A percentile compares a stretch with the other conserved stretches of the same genome.
Conservation (phyloP, 2,888 invertebrate species). For the Lasioglossum lativentre region DNA sequence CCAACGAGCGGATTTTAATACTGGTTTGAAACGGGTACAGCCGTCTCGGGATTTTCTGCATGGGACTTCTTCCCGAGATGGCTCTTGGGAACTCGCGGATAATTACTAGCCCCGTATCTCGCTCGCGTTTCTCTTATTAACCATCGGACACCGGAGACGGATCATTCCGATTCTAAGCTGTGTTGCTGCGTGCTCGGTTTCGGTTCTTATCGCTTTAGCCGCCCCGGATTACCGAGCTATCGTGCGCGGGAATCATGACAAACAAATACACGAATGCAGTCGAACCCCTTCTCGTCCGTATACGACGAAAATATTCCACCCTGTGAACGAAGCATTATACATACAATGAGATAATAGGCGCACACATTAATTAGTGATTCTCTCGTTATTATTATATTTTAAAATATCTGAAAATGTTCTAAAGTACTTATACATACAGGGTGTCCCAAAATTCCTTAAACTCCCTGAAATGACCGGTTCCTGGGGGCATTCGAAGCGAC, state of each 20-base stretch:
- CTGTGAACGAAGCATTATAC: not conserved
- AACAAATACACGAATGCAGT: not conserved
- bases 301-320: not conserved
- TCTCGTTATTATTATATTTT: no score
- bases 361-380: not conserved
- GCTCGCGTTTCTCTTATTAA: not conserved
- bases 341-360: no score
- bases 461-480: no score
- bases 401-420: no score
- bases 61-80: not conserved
- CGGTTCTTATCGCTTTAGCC: not conserved
- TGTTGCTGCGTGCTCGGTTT: not conserved
- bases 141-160: slow-evolving; percentile 7
- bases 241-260: not conserved
- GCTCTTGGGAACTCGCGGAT: not conserved
- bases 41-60: not conserved
- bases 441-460: no score
- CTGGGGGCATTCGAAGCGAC: no score
- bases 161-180: not conserved
- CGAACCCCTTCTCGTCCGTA: not conserved
- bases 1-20: not conserved
- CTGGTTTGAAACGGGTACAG: not conserved
- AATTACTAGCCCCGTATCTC: not conserved
- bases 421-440: no score
- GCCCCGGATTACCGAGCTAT: not conserved